phyloP scores from a whole-genome alignment of 2,113 vertebrate species.

The Plecturocebus donacophilus region DNA sequence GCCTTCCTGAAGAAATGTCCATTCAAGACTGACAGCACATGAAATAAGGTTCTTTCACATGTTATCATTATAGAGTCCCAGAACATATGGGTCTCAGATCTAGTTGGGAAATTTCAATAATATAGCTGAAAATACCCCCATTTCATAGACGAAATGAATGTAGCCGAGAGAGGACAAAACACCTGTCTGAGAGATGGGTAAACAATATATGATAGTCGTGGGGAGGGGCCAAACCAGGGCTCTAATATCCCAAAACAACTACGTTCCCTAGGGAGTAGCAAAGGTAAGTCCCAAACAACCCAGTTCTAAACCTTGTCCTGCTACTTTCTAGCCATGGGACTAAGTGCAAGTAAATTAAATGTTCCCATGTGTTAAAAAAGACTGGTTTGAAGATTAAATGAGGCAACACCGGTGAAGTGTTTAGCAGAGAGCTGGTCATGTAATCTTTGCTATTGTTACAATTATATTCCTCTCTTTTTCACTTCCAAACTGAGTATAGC shows the following conservation, averaged over 20 bases:
- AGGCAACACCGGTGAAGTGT: background rate
- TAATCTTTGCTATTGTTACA: background rate
- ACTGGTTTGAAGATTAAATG: background rate
- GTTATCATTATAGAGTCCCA: background rate
- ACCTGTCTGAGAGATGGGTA: background rate
- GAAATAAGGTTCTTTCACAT: background rate
- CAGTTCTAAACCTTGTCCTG: background rate
- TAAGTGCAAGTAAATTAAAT: background rate
- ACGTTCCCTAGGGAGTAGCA: background rate
- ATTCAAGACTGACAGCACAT: background rate
- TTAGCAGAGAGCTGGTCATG: background rate
- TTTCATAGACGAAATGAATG: background rate
- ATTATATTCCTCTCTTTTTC: background rate
- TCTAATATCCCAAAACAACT: background rate
- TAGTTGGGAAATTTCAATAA: background rate
- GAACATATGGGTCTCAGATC: background rate
- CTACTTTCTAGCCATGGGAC: background rate
- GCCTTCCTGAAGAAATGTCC: background rate
- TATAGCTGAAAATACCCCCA: background rate
- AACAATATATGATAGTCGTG: background rate
- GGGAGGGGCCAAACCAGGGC: background rate
- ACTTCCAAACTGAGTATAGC: background rate
- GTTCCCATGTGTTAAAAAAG: background rate
- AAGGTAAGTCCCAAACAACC: background rate
- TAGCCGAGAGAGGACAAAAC: background rate